A percentile compares a stretch with the other conserved stretches of the same genome.
phyloP scores from a whole-genome alignment of 2,797 vertebrate species.

The Bradypus variegatus region DNA sequence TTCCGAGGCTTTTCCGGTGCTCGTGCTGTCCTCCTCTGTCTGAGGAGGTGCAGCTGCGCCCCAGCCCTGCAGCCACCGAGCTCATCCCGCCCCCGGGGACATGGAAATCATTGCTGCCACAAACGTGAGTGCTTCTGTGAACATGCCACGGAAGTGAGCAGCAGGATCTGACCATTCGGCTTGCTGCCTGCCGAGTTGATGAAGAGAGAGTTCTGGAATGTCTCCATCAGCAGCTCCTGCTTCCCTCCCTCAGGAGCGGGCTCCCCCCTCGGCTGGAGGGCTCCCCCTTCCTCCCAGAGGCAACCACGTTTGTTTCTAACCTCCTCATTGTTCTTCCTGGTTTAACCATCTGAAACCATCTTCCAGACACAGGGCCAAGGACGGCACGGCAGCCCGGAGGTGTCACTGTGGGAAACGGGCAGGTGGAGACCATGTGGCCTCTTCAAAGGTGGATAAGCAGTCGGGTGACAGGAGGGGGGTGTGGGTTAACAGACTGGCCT shows the following conservation, averaged over 20 bases:
- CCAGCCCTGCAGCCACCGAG: constrained; percentile 34
- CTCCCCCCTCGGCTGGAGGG: not conserved
- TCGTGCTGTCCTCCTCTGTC: constrained; percentile 15
- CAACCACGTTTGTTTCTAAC: not conserved
- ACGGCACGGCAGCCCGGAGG: not conserved
- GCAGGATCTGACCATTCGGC: fast-evolving
- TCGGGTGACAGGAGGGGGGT: not conserved
- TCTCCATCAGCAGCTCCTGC: not conserved
- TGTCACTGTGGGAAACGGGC: not conserved
- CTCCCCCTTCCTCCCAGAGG: fast-evolving
- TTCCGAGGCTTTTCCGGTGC: not conserved
- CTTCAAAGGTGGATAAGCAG: not conserved
- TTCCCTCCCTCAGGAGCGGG: not conserved
- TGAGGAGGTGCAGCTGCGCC: constrained; percentile 51
- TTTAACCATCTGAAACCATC: not conserved
- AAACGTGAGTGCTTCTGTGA: not conserved
- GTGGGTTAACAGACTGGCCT: too few relatives aligned
- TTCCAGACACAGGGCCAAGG: not conserved
- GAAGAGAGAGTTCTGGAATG: not conserved
- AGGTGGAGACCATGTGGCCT: not conserved
- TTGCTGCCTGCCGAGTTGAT: fast-evolving
- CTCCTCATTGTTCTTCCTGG: too few relatives aligned
- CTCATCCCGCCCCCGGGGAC: constrained; percentile 12
- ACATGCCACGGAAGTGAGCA: fast-evolving
- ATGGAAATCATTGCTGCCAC: not conserved